Percentiles rank a stretch among this genome's conserved stretches.
Conservation (phyloP, 2,797 vertebrate genomes). For the Lateolabrax maculatus region DNA sequence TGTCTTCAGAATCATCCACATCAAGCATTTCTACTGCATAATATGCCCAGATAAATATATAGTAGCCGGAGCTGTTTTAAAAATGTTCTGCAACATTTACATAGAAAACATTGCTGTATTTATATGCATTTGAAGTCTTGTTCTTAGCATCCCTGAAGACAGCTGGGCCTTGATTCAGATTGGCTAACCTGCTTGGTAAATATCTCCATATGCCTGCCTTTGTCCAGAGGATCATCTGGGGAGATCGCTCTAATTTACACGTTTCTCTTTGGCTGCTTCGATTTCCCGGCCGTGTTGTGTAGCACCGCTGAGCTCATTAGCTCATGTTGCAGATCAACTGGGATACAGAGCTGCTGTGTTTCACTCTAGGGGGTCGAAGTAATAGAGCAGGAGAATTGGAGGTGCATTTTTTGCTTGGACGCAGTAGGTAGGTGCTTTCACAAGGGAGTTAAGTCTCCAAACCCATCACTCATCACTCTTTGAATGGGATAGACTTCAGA, state of each 20-base stretch:
- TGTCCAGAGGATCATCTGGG: slow-evolving; percentile 63
- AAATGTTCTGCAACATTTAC: slow-evolving; percentile 30
- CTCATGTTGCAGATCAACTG: slow-evolving; percentile 74
- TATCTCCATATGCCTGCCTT: slow-evolving; percentile 57
- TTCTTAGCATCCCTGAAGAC: slow-evolving; percentile 59
- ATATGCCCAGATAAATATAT: slow-evolving; percentile 12
- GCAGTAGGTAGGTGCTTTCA: slow-evolving; percentile 34
- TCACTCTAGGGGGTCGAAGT: slow-evolving; percentile 65
- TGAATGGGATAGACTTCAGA: slow-evolving; percentile 13
- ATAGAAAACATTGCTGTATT: slow-evolving; percentile 12
- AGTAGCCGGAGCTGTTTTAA: background rate
- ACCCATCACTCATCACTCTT: slow-evolving; percentile 5
- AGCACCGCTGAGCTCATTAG: slow-evolving; percentile 79
- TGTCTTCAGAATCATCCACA: slow-evolving; percentile 7
- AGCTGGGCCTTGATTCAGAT: slow-evolving; percentile 51
- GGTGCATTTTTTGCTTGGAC: slow-evolving; percentile 44
- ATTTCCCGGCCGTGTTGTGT: slow-evolving; percentile 70
- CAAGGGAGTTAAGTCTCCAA: slow-evolving; percentile 23
- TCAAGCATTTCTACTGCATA: slow-evolving; percentile 5
- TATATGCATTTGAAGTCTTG: slow-evolving; percentile 33
- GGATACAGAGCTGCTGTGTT: slow-evolving; percentile 59
- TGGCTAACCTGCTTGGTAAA: slow-evolving; percentile 64
- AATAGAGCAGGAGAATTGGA: slow-evolving; percentile 57
- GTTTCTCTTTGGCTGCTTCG: slow-evolving; percentile 62
- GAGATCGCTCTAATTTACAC: slow-evolving; percentile 75